Base-by-base conservation (phyloP, 2,797 vertebrate species). In the Amblyraja radiata region DNA sequence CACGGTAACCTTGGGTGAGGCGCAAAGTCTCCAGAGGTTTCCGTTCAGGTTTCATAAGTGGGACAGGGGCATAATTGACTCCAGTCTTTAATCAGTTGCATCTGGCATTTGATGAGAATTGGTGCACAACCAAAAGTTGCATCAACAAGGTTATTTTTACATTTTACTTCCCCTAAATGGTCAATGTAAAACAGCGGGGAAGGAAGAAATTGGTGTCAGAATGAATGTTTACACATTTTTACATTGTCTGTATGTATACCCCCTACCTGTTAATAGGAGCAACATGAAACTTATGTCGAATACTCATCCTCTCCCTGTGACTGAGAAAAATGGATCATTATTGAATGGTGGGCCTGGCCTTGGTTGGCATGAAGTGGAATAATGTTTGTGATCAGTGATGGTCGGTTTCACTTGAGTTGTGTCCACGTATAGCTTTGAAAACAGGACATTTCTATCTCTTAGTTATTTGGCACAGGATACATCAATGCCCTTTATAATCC, bases 171-270 rank as follows among this genome's bases (percentile, higher is more conserved):
- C 61, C 18, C 7, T 88, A 88, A 88, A 88, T 63, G 23, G 16
- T n/a, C n/a, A 68, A 36, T 18, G 36, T 88, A 21, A 88, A 88
- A 88, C 63, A 88, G 61, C 21, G 6, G 84, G 84, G 63, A 68
- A 18, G 63, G 61, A 88, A 63, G 32, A 16, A 68, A 65, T n/a
- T 88, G 84, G 84, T 88, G 84, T 88, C n/a, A 8, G n/a, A 65
- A 68, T 65, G 88, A 88, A 68, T 36, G 84, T 68, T 88, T 88
- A 61, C 84, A 88, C 63, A 88, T 88, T 86, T 84, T 61, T 13
- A 21, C 58, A 65, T 16, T 2, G 63, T 88, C n/a, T 2, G n/a
- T 36, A 68, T 68, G 32, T 68, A n/a, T 36, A 36, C 63, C 84
- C 63, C 63, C 84, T 68, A 68, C 84, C 61, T 88, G 63, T 63